These are phyloP conservation scores for Eulimnadia texana DNA, from an alignment of 1,140 invertebrate genomes.

Conservation along the genomic window DNA sequence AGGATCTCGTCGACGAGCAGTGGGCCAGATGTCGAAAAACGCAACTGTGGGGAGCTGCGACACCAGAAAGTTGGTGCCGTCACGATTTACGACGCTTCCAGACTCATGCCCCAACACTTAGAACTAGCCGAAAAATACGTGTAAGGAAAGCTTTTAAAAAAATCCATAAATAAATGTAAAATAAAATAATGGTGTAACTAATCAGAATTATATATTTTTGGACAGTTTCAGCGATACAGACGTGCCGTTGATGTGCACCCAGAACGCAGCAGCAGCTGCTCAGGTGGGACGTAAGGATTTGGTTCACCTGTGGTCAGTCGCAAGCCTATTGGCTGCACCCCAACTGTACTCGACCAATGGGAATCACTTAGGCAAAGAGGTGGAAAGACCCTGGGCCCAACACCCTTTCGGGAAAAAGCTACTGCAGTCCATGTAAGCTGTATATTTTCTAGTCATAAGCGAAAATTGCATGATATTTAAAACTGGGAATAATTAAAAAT, in stretches of 20 bases:
- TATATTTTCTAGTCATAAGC: conserved; percentile 2
- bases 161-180: background rate
- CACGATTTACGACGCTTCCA: conserved; percentile 61
- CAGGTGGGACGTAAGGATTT: conserved; percentile 60
- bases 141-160: conserved; percentile 39
- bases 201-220: conserved; percentile 13
- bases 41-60: conserved; percentile 1
- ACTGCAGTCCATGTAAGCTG: conserved; percentile 64
- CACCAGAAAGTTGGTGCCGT: conserved; percentile 37
- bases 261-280: conserved; percentile 59
- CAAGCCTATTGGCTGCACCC: conserved; percentile 49
- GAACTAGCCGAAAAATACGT: conserved; percentile 70
- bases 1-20: background rate
- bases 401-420: conserved; percentile 76
- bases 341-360: conserved; percentile 27
- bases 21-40: background rate
- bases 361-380: conserved; percentile 32
- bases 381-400: conserved; percentile 49
- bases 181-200: no score
- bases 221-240: conserved; percentile 40
- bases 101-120: conserved; percentile 58
- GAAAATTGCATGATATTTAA: no score
- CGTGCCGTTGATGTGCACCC: conserved; percentile 53
- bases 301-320: conserved; percentile 69
- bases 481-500: no score